Conservation (phyloP, 2,888 invertebrate species). For the Sphaerolaimus hirsutus region DNA sequence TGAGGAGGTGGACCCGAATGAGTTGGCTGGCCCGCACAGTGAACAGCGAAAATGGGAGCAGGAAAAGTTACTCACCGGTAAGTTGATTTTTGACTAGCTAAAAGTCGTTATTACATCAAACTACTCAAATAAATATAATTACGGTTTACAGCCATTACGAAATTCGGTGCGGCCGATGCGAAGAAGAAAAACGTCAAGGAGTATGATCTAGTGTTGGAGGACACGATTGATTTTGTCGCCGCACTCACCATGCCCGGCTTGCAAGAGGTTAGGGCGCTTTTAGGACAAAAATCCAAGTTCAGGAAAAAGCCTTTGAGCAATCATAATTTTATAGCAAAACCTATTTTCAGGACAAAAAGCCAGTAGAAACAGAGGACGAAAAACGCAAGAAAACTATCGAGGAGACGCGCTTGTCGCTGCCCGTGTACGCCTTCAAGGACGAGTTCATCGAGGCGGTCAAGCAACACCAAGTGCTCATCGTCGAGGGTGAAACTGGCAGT, state of each 20-base stretch:
- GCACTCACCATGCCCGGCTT: constrained; percentile 33
- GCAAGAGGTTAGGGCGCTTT: constrained; percentile 13
- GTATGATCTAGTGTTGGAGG: constrained; percentile 67
- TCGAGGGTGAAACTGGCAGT: constrained; percentile 43
- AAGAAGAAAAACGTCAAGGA: constrained; percentile 35
- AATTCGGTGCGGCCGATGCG: constrained; percentile 74
- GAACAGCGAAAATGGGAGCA: constrained; percentile 77
- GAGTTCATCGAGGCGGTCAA: constrained; percentile 70
- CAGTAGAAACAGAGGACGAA: constrained; percentile 14
- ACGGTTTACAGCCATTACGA: constrained; percentile 59
- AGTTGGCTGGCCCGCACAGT: constrained; percentile 33
- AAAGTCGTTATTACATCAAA: too few relatives aligned
- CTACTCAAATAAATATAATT: too few relatives aligned
- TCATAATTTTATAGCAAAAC: neutral
- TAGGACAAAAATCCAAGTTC: neutral
- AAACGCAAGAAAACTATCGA: constrained; percentile 40
- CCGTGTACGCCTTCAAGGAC: constrained; percentile 70
- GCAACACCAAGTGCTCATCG: constrained; percentile 30
- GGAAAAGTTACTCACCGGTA: constrained; percentile 57
- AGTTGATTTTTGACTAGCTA: too few relatives aligned
- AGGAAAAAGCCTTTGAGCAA: neutral
- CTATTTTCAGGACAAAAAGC: constrained; percentile 6
- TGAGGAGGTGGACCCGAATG: constrained; percentile 57
- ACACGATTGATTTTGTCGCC: constrained; percentile 91
- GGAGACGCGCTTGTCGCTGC: constrained; percentile 71